Base-by-base conservation (phyloP, 2,797 vertebrate genomes). In the Eulemur albifrons region DNA sequence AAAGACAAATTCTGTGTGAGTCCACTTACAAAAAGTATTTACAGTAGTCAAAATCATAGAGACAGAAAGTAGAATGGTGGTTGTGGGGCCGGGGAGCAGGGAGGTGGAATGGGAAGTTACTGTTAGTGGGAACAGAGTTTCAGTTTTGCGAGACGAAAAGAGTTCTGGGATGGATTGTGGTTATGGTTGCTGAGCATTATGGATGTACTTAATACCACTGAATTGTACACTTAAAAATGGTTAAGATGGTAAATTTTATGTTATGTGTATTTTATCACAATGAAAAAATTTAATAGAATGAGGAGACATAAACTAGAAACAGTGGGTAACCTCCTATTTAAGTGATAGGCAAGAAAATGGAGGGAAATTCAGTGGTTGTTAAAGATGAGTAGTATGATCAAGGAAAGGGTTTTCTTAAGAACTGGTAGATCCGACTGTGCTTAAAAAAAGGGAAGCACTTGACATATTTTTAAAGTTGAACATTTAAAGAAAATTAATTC, bases 381-480 rank as follows among this genome's bases (percentile, higher is more conserved):
- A 72, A 6, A 73, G 70, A 43, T 83, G n/a, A 48, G 23, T 92
- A 59, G 14, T 79, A n/a, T 72, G 52, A 54, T 84, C 32, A 89
- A 83, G 15, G 73, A 76, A 95, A 72, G 25, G 5, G 15, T 73
- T 88, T 96, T 94, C n/a, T 57, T 77, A 87, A 77, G 27, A 76
- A 85, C 59, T 85, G 38, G 59, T 88, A 77, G 43, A 54, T 81
- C 30, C 81, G 52, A 84, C 43, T 93, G 35, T 73, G 54, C 27
- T 77, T 86, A 72, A 61, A n/a, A 89, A 94, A 59, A 54, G 15
- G 32, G 21, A 73, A 87, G 18, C 4, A 52, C 45, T 91, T 40
- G 52, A 45, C 30, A 75, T 43, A 61, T 75, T 81, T 90, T 72
- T 54, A 67, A 93, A 85, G 7, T 84, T 84, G 40, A 70, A 89